Conservation (phyloP, 2,797 vertebrate species). For the Enteromius trimaculatus region DNA sequence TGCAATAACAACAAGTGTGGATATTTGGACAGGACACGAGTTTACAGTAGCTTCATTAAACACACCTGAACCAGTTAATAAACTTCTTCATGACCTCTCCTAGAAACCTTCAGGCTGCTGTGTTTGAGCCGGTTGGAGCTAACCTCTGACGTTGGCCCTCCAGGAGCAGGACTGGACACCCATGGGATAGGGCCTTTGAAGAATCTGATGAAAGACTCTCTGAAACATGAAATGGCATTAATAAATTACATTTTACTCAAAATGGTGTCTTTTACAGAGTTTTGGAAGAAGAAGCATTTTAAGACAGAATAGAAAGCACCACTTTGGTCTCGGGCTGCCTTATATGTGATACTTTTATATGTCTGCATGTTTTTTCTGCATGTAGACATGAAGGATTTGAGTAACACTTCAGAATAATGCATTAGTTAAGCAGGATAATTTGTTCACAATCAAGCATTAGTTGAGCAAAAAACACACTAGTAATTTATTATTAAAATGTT, state of each 20-base stretch:
- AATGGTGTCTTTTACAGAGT: neutral
- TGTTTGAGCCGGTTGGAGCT: neutral
- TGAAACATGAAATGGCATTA: neutral
- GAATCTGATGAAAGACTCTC: neutral
- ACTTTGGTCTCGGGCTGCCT: neutral
- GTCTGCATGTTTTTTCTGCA: neutral
- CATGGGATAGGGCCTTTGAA: neutral
- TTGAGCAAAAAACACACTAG: too few relatives aligned
- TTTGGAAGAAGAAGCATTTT: neutral
- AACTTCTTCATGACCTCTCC: neutral
- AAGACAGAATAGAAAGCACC: neutral
- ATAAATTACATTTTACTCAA: neutral
- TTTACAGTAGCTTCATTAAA: neutral
- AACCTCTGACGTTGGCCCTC: neutral
- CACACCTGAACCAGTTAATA: neutral
- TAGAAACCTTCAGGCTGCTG: neutral
- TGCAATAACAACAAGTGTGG: too few relatives aligned
- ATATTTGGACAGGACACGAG: neutral
- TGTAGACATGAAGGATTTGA: neutral
- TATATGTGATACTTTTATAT: neutral
- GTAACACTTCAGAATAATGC: too few relatives aligned
- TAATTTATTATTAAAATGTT: too few relatives aligned
- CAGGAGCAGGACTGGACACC: neutral
- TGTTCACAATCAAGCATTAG: too few relatives aligned
- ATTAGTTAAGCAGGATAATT: too few relatives aligned